Conservation (phyloP, 92 coral and sea anemone species). For the Scolanthus callimorphus region DNA sequence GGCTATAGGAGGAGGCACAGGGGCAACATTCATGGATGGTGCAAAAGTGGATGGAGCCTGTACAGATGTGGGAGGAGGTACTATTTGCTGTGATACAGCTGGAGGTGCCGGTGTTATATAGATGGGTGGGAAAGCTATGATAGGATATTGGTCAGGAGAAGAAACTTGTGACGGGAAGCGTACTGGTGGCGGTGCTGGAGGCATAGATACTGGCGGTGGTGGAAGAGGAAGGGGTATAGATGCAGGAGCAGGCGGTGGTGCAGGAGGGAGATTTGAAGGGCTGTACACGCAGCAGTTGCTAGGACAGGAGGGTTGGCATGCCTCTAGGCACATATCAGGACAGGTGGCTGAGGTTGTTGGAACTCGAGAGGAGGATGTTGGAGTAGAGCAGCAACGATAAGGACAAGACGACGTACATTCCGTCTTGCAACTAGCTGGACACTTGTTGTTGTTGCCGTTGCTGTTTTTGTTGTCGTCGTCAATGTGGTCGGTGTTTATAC, state of each 20-base stretch:
- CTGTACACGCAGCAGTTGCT: conserved; percentile 9
- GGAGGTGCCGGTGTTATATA: conserved; percentile 3
- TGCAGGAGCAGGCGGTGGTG: conserved; percentile 6
- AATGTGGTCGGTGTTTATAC: no score
- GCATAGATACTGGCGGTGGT: conserved; percentile 30
- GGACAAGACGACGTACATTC: conserved; percentile 76
- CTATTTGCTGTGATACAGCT: conserved; percentile 17
- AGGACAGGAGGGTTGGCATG: conserved; percentile 9
- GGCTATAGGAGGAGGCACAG: conserved; percentile 15
- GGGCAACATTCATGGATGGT: not conserved
- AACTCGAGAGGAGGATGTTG: not conserved
- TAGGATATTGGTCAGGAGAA: conserved; percentile 16
- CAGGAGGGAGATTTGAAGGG: conserved; percentile 5
- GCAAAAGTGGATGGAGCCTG: not conserved
- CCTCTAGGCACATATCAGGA: not conserved
- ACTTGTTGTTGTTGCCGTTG: conserved; percentile 55
- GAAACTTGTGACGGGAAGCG: conserved; percentile 7
- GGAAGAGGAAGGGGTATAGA: conserved; percentile 16
- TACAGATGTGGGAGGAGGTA: conserved; percentile 32
- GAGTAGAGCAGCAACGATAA: conserved; percentile 43
- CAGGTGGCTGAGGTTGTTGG: not conserved
- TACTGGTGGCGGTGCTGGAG: conserved; percentile 30
- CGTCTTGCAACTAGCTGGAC: conserved; percentile 54
- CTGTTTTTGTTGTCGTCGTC: conserved; percentile 89
- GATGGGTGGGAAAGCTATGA: conserved; percentile 17